Evolutionary conservation across 2,888 invertebrate species (phyloP).

Genomic region (Megamerina dolium): DNA sequence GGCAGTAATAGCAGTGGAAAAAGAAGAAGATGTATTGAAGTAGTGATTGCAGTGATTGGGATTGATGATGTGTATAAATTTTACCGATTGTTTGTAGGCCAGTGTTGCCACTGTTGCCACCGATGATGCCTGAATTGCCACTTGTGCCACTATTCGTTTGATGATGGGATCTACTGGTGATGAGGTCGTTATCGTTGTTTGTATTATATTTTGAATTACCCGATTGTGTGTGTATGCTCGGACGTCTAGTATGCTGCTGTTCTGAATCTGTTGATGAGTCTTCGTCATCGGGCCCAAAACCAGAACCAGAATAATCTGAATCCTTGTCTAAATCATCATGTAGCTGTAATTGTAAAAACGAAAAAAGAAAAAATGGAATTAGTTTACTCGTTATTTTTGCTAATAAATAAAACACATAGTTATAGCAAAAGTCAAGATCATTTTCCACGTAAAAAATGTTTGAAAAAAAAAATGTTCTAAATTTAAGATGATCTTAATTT

Average conservation of each 20-base stretch:
- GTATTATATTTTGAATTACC: slow-evolving; percentile 39
- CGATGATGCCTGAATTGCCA: slow-evolving; percentile 42
- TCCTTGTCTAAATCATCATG: slow-evolving; percentile 57
- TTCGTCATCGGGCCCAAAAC: slow-evolving; percentile 79
- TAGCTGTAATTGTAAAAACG: too few species aligned
- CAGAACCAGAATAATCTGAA: slow-evolving; percentile 79
- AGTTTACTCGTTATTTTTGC: too few species aligned
- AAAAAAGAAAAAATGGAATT: too few species aligned
- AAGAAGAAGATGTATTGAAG: too few species aligned
- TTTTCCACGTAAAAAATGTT: too few species aligned
- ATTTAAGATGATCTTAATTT: too few species aligned
- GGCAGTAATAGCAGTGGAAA: too few species aligned
- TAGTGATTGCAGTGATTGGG: too few species aligned
- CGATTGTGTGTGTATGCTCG: slow-evolving; percentile 28
- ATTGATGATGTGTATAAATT: slow-evolving; percentile 23
- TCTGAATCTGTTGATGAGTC: slow-evolving; percentile 52
- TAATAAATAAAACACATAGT: too few species aligned
- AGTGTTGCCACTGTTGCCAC: slow-evolving; percentile 39
- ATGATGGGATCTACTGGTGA: slow-evolving; percentile 38
- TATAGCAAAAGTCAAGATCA: too few species aligned
- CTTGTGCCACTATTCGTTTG: slow-evolving; percentile 46
- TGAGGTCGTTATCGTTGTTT: slow-evolving; percentile 40
- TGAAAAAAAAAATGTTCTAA: too few species aligned
- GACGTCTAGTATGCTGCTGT: slow-evolving; percentile 37
- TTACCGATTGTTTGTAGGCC: slow-evolving; percentile 48